A percentile compares a stretch with the other conserved stretches of the same genome.
phyloP scores from a whole-genome alignment of 2,888 invertebrate genomes.

The Coelinius sp. region DNA sequence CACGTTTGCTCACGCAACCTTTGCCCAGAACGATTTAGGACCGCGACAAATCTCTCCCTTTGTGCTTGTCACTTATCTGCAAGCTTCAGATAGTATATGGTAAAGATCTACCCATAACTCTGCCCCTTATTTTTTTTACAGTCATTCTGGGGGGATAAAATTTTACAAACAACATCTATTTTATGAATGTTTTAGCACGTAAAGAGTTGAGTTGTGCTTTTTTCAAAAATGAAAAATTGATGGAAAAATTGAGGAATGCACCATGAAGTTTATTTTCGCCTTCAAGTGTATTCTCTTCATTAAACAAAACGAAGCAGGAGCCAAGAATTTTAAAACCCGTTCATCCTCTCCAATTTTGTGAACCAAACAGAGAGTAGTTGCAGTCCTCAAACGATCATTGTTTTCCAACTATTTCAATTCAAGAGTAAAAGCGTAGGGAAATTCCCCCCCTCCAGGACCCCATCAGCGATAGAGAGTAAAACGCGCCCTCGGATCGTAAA shows the following conservation, averaged over 20 bases:
- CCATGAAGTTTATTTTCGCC: too few relatives aligned
- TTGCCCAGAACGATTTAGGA: conserved; percentile 44
- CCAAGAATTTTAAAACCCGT: too few relatives aligned
- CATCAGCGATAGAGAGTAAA: conserved; percentile 13
- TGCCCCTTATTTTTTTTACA: neutral
- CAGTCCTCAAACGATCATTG: conserved; percentile 60
- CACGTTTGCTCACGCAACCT: conserved; percentile 54
- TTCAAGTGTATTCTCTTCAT: too few relatives aligned
- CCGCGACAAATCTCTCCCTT: conserved; percentile 46
- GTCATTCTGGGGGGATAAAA: too few relatives aligned
- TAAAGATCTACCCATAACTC: neutral
- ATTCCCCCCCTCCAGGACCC: neutral
- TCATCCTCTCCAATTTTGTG: neutral
- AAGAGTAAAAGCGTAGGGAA: conserved; percentile 22
- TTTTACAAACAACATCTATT: too few relatives aligned
- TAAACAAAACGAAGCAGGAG: neutral
- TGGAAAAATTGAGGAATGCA: too few relatives aligned
- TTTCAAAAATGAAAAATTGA: too few relatives aligned
- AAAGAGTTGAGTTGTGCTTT: too few relatives aligned
- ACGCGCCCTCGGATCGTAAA: conserved; percentile 37
- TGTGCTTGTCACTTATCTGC: conserved; percentile 42
- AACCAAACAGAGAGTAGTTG: neutral
- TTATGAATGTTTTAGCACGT: too few relatives aligned
- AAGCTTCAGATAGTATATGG: conserved; percentile 13
- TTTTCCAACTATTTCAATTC: conserved; percentile 66